Evolutionary conservation across 2,113 vertebrate genomes (phyloP).

Genomic region (Grantiella picta): DNA sequence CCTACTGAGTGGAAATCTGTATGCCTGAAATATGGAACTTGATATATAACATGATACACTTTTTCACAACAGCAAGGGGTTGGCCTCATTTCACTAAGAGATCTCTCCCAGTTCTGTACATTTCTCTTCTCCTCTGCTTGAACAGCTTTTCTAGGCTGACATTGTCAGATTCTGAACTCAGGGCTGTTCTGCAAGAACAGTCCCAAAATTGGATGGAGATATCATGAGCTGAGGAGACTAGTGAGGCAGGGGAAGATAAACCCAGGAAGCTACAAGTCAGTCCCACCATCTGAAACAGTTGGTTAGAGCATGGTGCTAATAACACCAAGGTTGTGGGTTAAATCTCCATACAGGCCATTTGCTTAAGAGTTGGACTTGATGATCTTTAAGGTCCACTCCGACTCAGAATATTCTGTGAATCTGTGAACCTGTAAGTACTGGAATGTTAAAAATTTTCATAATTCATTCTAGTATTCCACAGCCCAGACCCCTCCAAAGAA

Average conservation of each 20-base stretch:
- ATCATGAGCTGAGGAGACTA: neutral
- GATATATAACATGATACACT: neutral
- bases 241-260: neutral
- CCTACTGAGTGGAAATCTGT: neutral
- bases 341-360: neutral
- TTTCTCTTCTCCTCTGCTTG: neutral
- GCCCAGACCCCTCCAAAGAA: neutral
- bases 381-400: neutral
- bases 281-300: neutral
- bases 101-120: neutral
- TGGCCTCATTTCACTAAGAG: neutral
- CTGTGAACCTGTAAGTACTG: neutral
- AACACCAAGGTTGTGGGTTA: neutral
- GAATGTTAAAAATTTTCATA: neutral
- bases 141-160: neutral
- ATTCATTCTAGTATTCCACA: neutral
- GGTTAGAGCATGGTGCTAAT: neutral
- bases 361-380: neutral
- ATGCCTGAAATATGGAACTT: neutral
- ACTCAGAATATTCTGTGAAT: neutral
- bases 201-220: neutral
- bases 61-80: neutral
- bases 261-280: neutral
- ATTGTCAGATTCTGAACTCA: neutral
- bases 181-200: neutral